Evolutionary conservation across 1,140 invertebrate genomes (phyloP), one percentile per base, ranked within the genome.

Genomic region (Scaptodrosophila lebanonensis): DNA sequence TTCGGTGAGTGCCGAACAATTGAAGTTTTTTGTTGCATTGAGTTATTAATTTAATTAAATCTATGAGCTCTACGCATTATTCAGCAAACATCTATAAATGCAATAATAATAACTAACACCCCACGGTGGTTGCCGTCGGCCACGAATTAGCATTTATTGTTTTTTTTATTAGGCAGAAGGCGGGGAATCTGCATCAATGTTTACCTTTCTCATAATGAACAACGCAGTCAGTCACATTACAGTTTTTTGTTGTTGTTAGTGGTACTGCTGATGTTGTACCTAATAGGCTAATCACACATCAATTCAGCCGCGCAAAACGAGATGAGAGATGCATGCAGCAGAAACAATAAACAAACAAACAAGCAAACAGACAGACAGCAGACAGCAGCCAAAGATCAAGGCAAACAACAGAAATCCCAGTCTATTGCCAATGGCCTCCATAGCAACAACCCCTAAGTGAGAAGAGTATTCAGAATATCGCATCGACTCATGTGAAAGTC

Each of bases 261-360:
- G 30, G 38, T 52, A 49, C 43, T 29, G 59, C 50, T 77, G 50
- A 72, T 77, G 64, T 82, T 69, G n/a, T 70, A 66, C 42, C 69
- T 82, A 82, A 82, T 82, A 82, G 75, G 75, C 75, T 82, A 82
- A 82, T 82, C 75, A 82, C 75, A 75, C 75, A 82, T 75, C 70
- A 35, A 22, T 11, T 11, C 13, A 29, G n/a, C 36, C 36, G 63
- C 64, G 69, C 69, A 82, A 77, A 77, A 64, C 57, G 63, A 76
- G 68, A 35, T 50, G n/a, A n/a, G n/a, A n/a, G n/a, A n/a, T n/a
- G n/a, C n/a, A n/a, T 9, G 32, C 12, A 3, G 32, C 32, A 13
- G 8, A 3, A 11, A 13, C 9, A n/a, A 13, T 2, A 33, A 15
- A 38, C n/a, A n/a, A n/a, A 62, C 39, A 54, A 49, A 56, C 64